Base-by-base conservation (phyloP, 2,113 vertebrate genomes). In the Tyrannus savana region DNA sequence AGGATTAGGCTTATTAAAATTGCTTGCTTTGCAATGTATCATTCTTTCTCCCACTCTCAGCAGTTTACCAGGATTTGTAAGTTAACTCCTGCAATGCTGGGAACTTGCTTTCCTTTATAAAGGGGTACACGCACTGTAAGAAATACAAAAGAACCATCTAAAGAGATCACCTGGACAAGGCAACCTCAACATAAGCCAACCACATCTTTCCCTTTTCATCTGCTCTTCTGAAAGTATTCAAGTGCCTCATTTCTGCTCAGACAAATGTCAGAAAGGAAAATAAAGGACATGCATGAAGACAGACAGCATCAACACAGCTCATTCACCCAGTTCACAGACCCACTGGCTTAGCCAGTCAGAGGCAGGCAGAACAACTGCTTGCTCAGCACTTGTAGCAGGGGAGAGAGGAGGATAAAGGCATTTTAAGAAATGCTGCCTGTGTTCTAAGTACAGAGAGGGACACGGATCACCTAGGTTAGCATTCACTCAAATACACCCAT, bases 1-100 rank as follows among this genome's bases (percentile, higher is more conserved):
- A 76, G 67, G 85, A 96, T 93, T 76, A 87, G 75, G 58, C 49
- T 95, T 66, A 85, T 59, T 85, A 83, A 87, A 89, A 91, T 22
- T 23, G n/a, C 49, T 74, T 85, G 59, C 58, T 56, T 80, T 64
- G 55, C 58, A 93, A 93, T 19, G n/a, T 47, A 83, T 56, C 35
- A 2, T 42, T 85, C 24, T 28, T 94, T 71, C 31, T 72, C 28
- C 37, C 66, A 55, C 37, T 58, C 55, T 88, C 82, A 91, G 71
- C 53, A 60, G 62, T 56, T 63, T n/a, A 62, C 9, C n/a, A 62
- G 68, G 62, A 62, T 78, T 78, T 71, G 46, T 79, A 63, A 63
- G 31, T 68, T 90, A 95, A 91, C 15, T 60, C n/a, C 39, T 78
- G 74, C 33, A 82, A 53, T 15, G 52, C 60, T 75, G 28, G 22